These are phyloP conservation scores for Arenicola marina DNA, from an alignment of 2,888 invertebrate genomes.

Conservation along the genomic window DNA sequence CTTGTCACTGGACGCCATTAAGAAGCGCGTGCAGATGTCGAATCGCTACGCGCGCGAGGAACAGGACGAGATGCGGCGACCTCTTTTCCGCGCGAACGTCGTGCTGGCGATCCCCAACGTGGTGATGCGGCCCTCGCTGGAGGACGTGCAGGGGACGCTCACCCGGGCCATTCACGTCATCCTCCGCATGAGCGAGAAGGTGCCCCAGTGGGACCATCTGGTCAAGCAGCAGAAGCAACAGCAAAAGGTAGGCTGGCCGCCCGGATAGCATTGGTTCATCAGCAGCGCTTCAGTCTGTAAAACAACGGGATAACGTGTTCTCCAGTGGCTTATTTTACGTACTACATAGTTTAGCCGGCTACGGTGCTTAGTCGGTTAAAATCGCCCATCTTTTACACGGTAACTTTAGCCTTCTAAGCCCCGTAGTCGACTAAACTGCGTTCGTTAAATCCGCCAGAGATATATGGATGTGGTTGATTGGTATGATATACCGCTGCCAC, in stretches of 20 bases:
- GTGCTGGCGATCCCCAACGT: slow-evolving; percentile 86
- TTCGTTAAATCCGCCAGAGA: too few species aligned
- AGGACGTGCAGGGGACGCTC: slow-evolving; percentile 87
- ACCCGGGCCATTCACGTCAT: slow-evolving; percentile 82
- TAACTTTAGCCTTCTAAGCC: too few species aligned
- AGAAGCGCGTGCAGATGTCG: slow-evolving; percentile 56
- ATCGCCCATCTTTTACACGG: too few species aligned
- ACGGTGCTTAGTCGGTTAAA: too few species aligned
- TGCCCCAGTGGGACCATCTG: slow-evolving; percentile 88
- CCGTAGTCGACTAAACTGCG: too few species aligned
- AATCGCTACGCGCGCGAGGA: slow-evolving; percentile 53
- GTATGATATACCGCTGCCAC: too few species aligned
- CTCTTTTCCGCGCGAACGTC: slow-evolving; percentile 78
- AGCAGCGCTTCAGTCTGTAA: too few species aligned
- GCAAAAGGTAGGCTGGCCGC: slow-evolving; percentile 19
- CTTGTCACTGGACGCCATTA: slow-evolving; percentile 59
- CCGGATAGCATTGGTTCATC: too few species aligned
- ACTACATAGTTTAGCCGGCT: too few species aligned
- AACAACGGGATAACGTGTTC: too few species aligned
- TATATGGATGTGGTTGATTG: too few species aligned
- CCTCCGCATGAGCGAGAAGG: slow-evolving; percentile 83
- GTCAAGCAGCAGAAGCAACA: slow-evolving; percentile 53
- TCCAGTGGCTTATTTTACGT: too few species aligned
- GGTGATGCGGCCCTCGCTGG: slow-evolving; percentile 79
- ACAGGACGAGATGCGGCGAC: slow-evolving; percentile 45